A percentile compares a stretch with the other conserved stretches of the same genome.
Conservation (phyloP, 2,797 vertebrate genomes). For the Knipowitschia caucasica region DNA sequence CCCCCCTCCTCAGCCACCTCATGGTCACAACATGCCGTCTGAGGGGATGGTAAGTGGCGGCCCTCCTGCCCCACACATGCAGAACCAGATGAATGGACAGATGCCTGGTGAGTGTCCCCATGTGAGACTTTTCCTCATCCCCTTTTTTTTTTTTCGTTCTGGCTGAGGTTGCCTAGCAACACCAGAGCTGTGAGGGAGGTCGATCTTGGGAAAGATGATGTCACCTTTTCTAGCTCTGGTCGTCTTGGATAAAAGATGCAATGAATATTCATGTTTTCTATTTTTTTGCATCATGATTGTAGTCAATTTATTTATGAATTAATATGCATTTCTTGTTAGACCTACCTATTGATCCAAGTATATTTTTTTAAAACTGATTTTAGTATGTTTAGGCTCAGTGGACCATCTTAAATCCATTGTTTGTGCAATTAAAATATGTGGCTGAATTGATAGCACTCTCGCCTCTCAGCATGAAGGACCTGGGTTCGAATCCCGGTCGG, state of each 20-base stretch:
- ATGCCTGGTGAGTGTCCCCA: conserved; percentile 89
- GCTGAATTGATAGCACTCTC: no score
- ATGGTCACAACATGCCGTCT: conserved; percentile 92
- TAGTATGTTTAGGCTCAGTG: no score
- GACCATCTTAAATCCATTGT: no score
- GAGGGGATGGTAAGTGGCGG: conserved; percentile 93
- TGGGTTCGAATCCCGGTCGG: no score
- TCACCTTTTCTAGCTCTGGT: conserved; percentile 74
- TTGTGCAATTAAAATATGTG: no score
- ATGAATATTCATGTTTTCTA: conserved; percentile 21
- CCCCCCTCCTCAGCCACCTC: conserved; percentile 88
- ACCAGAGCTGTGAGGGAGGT: conserved; percentile 85
- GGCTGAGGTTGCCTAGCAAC: conserved; percentile 92
- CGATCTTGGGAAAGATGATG: conserved; percentile 81
- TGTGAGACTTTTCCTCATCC: conserved; percentile 29
- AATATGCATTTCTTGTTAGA: neutral
- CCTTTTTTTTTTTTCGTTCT: conserved; percentile 52
- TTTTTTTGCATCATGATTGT: neutral
- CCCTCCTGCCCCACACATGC: conserved; percentile 95
- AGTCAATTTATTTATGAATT: no score
- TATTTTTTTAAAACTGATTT: no score
- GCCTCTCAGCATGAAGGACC: no score
- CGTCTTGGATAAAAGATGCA: conserved; percentile 41
- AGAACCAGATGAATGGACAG: conserved; percentile 99
- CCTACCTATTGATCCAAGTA: no score